These are phyloP conservation scores for Alectura lathami DNA, from an alignment of 2,113 vertebrate species.

Conservation along the genomic window DNA sequence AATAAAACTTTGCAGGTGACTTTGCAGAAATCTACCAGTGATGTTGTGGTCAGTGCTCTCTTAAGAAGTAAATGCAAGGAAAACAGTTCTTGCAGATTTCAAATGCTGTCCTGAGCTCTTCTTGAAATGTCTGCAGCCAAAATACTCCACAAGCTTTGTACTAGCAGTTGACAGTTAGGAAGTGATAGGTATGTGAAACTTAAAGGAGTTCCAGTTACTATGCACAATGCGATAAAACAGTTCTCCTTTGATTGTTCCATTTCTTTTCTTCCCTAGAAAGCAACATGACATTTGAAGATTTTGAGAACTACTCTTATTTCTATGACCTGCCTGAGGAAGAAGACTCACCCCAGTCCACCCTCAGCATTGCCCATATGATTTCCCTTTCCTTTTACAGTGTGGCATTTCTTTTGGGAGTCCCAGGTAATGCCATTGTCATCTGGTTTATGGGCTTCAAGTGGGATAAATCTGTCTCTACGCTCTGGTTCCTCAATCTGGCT, in stretches of 20 bases:
- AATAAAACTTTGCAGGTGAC: not conserved
- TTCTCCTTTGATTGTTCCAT: not conserved
- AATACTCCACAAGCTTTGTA: not conserved
- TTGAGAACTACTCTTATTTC: slow-evolving; percentile 76
- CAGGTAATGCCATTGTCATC: slow-evolving; percentile 91
- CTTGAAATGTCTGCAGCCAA: not conserved
- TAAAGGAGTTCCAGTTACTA: not conserved
- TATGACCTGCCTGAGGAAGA: slow-evolving; percentile 69
- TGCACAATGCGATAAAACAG: not conserved
- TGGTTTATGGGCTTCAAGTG: slow-evolving; percentile 92
- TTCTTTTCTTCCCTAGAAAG: slow-evolving; percentile 28
- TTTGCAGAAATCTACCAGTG: not conserved
- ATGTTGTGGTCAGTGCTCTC: not conserved
- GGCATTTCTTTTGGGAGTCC: slow-evolving; percentile 87
- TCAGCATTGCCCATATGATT: slow-evolving; percentile 81
- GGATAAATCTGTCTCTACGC: slow-evolving; percentile 87
- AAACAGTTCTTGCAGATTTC: not conserved
- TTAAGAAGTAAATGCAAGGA: not conserved
- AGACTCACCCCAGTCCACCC: slow-evolving; percentile 55
- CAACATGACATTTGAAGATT: slow-evolving; percentile 73
- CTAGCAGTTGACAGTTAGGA: not conserved
- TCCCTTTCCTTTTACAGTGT: slow-evolving; percentile 87
- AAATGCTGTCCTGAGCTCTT: not conserved
- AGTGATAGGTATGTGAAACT: not conserved
- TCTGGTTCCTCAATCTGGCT: slow-evolving; percentile 94